Percentiles rank a stretch among this genome's conserved stretches.
phyloP scores from a whole-genome alignment of 2,797 vertebrate species.

The Manis crassicaudata region DNA sequence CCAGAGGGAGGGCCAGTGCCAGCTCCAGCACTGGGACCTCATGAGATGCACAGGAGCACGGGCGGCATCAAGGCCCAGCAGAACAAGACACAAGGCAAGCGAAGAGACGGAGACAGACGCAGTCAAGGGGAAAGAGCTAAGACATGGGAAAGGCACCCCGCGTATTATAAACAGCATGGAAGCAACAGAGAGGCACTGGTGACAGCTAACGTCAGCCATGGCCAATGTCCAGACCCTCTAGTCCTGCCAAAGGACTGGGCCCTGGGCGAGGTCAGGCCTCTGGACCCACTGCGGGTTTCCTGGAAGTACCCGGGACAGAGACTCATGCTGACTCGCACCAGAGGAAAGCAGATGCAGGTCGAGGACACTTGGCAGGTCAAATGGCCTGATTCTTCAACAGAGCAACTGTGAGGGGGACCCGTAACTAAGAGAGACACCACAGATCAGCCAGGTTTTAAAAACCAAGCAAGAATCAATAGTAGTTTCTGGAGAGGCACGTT shows the following conservation, averaged over 20 bases:
- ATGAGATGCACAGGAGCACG: not conserved
- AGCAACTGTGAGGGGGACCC: not conserved
- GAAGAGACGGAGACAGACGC: fast-evolving
- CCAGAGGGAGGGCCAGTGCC: not conserved
- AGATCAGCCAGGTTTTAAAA: too few species aligned
- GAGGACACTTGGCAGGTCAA: not conserved
- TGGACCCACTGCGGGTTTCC: not conserved
- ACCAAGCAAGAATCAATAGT: not conserved
- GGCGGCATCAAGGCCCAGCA: not conserved
- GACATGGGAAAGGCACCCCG: fast-evolving
- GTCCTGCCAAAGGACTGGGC: not conserved
- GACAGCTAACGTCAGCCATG: not conserved
- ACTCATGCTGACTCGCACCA: not conserved
- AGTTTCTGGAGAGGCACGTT: too few species aligned
- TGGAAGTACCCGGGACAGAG: not conserved
- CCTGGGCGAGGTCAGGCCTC: not conserved
- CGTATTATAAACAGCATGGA: fast-evolving
- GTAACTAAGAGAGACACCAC: not conserved
- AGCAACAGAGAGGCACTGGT: not conserved
- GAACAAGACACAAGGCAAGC: not conserved
- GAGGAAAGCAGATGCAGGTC: not conserved
- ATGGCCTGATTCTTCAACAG: not conserved
- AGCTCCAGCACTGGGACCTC: not conserved
- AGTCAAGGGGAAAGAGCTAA: fast-evolving
- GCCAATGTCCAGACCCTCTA: too few species aligned